Base-by-base conservation (phyloP, 2,888 invertebrate genomes). In the Patella ulyssiponensis region DNA sequence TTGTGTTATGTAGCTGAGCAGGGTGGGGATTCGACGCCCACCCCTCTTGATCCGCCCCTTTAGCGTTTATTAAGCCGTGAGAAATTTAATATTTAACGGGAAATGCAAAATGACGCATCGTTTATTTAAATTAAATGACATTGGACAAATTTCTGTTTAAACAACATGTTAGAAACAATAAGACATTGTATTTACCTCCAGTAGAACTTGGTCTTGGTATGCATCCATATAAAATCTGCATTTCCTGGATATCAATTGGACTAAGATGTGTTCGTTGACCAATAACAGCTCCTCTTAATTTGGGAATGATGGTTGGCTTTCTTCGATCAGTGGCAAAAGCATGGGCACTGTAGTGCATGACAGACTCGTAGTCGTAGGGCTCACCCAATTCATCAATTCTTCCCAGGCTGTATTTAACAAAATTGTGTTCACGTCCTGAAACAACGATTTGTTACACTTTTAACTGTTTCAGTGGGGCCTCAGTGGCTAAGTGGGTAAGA, bases 281-380 rank as follows among this genome's bases (percentile, higher is more conserved):
- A 89, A 95, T 95, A 71, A 93, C 93, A 75, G 94, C 89, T 15
- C 85, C 86, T 9, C 79, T 81, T 78, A 91, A 88, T 82, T 89
- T 89, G 2, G 93, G 93, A 64, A 92, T 90, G 74, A 93, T 93
- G 1, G 93, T 93, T 33, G 92, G 90, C 83, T 91, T 89, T 17
- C 92, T 91, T 69, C 85, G 80, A 83, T 93, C 92, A 23, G 90
- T 90, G 72, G 92, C 92, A 84, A 93, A 93, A 17, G 93, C 93
- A 82, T 92, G 88, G 15, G 91, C 90, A 80, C 92, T 92, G 86
- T 96, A 96, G 89, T 96, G 96, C 95, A 95, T 95, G 44, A 95
- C 94, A n/a, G 95, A 95, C 83, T 94, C 94, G 88, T 94, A 95
- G 89, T 96, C 95, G 87, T 96, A 96, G 80, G 95, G 95, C 64